Evolutionary conservation across 2,797 vertebrate genomes (phyloP).

Genomic region (Schizopygopsis malacanthus): DNA sequence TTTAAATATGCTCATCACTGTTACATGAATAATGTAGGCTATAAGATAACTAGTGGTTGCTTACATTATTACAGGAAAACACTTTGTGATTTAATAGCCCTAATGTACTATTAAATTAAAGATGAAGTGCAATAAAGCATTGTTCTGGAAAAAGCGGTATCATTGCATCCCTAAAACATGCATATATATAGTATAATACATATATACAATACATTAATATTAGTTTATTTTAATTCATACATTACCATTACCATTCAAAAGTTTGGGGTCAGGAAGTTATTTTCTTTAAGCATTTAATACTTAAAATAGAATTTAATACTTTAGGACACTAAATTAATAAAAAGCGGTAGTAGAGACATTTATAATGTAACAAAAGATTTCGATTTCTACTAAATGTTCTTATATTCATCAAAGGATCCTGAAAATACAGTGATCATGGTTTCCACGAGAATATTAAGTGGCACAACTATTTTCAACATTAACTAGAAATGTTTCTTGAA

Average conservation of each 20-base stretch:
- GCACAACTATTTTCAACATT: neutral
- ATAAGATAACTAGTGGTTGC: too few species aligned
- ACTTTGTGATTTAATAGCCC: neutral
- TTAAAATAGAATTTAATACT: neutral
- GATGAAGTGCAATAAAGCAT: neutral
- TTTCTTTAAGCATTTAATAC: neutral
- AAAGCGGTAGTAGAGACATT: neutral
- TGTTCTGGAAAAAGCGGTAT: neutral
- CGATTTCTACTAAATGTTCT: neutral
- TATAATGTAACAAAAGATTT: neutral
- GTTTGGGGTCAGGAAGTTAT: neutral
- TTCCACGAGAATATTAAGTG: neutral
- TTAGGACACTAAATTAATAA: neutral
- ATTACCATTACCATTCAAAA: too few species aligned
- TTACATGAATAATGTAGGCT: too few species aligned
- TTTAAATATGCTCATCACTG: too few species aligned
- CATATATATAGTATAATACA: neutral
- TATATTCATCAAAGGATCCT: neutral
- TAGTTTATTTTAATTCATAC: neutral
- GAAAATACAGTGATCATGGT: neutral
- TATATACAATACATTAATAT: neutral
- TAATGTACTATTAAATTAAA: neutral
- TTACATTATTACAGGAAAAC: too few species aligned
- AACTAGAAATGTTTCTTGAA: neutral
- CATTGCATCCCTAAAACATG: neutral